These are phyloP conservation scores for Galleria mellonella DNA, from an alignment of 1,140 invertebrate species.

Conservation along the genomic window DNA sequence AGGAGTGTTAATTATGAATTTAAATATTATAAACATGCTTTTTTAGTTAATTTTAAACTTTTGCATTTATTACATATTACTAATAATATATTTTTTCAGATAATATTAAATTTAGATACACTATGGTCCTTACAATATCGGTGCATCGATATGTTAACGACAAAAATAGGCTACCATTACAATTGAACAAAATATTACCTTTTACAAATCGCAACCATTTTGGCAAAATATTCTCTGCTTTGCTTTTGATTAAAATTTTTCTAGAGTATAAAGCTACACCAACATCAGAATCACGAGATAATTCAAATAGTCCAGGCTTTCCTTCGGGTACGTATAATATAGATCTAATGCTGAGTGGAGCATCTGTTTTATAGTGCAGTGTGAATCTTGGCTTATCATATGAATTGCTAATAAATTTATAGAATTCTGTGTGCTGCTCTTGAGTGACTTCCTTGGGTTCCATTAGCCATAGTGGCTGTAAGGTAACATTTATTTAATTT, in stretches of 20 bases:
- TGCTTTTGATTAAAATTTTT: slow-evolving; percentile 92
- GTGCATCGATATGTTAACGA: too few species aligned
- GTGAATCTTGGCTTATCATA: slow-evolving; percentile 90
- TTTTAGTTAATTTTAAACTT: too few species aligned
- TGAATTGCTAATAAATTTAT: slow-evolving; percentile 88
- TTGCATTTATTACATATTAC: too few species aligned
- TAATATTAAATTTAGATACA: too few species aligned
- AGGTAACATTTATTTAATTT: slow-evolving; percentile 17
- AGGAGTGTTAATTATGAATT: too few species aligned
- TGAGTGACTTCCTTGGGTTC: slow-evolving; percentile 91
- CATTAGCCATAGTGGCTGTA: slow-evolving; percentile 93
- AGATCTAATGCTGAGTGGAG: slow-evolving; percentile 92
- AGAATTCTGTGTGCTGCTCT: slow-evolving; percentile 94
- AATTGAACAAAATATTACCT: slow-evolving; percentile 71
- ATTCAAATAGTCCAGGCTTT: slow-evolving; percentile 92
- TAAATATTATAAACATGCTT: too few species aligned
- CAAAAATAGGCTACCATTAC: too few species aligned
- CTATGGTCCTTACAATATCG: too few species aligned
- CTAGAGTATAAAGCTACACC: slow-evolving; percentile 93
- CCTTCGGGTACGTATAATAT: slow-evolving; percentile 95
- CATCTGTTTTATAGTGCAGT: slow-evolving; percentile 92
- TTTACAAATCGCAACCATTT: slow-evolving; percentile 96
- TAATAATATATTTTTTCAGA: too few species aligned
- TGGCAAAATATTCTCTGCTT: slow-evolving; percentile 92
- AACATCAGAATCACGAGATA: slow-evolving; percentile 86